Evolutionary conservation across 1,140 invertebrate species (phyloP), one percentile per base, ranked within the genome.

Genomic region (Zaprionus lachaisei): DNA sequence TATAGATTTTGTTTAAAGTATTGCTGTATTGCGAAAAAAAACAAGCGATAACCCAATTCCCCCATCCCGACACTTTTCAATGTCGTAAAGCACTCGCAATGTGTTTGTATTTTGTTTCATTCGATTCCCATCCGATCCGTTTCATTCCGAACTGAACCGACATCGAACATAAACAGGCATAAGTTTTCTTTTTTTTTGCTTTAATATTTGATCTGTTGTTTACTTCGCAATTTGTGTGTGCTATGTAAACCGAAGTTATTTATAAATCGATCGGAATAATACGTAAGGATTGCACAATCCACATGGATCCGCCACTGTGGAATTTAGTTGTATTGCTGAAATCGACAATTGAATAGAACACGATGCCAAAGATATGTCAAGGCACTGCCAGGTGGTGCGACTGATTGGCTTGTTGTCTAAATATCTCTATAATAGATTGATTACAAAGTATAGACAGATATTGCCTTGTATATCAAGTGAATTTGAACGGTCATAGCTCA

Each of bases 191-290:
- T 44, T 44, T 44, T 47, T 80, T 72, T 44, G 64, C 58, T 56
- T 54, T 56, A 80, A 73, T 75, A 56, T 66, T 71, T 58, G 73
- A 79, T 26, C 77, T 63, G 73, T 67, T 80, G 75, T 80, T 80
- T 80, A 80, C 63, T 69, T 66, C 75, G 71, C 75, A 74, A 80
- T 70, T 70, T 51, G 78, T 74, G 75, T 47, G n/a, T 47, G 41
- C 75, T 80, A 66, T 80, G 70, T 80, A 80, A 80, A 80, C 78
- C 70, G 22, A 74, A 70, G 65, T 65, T 80, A 80, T 80, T 80
- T 80, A 70, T 80, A 80, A 78, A 66, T 77, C 49, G 70, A 70
- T 78, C 66, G 70, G 70, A 80, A 70, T 70, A 51, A 72, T 61
- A 67, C 51, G 44, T 37, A 73, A 44, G 71, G 37, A 77, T 79